Evolutionary conservation across 2,888 invertebrate species (phyloP), one percentile per base, ranked within the genome.

Genomic region (Mamestra brassicae): DNA sequence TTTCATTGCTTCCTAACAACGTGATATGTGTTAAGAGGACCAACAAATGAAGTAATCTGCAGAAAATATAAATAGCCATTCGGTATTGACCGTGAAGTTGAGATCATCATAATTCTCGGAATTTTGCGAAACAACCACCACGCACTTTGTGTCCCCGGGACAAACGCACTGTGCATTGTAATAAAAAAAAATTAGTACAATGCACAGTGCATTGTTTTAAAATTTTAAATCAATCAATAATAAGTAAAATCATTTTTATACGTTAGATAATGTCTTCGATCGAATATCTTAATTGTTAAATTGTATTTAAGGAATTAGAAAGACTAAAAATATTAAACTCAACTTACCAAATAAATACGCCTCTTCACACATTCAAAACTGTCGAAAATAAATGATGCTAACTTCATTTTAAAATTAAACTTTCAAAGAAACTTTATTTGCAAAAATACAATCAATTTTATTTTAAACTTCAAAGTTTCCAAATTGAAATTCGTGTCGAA

Each of bases 281-380:
- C 4, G 5, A 55, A 68, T 47, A 50, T 36, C 5, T 13, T 38
- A 11, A 6, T 54, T 60, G 7, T 42, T n/a, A 15, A 5, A 26
- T 8, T 2, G 34, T 58, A 63, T 0, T 34, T n/a, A n/a, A 1
- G 3, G 11, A 8, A 26, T 26, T 34, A 15, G 17, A 15, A 15
- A 26, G 15, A 55, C 6, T 17, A 34, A n/a, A 26, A 5, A 11
- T 65, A 47, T 50, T 50, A 1, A 26, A 26, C 26, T 26, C 13
- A 55, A 87, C 95, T 94, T 89, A 95, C 95, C 94, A 94, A 89
- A 92, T 93, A 93, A 86, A 92, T 86, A 70, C 94, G 94, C 81
- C 89, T 88, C 73, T 88, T 93, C 54, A 93, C 75, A 90, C 89
- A 90, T 76, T 92, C 92, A 83, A 88, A 92, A 87, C 87, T 86